Percentiles rank a stretch among this genome's conserved stretches.
Evolutionary conservation across 2,888 invertebrate species (phyloP).

Genomic region (Dione juno): DNA sequence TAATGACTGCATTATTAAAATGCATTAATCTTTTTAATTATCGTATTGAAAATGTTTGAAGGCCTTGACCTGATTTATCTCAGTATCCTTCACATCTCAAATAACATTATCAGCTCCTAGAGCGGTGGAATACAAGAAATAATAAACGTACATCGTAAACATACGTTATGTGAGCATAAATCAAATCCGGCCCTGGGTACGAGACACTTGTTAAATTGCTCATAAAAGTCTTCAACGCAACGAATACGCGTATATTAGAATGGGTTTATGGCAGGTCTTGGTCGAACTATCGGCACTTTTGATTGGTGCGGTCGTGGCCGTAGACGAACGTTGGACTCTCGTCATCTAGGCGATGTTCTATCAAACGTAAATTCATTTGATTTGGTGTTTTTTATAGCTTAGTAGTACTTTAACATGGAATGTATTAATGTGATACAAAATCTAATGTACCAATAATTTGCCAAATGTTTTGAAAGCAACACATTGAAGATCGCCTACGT

Average conservation of each 20-base stretch:
- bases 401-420: background rate
- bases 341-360: constrained; percentile 25
- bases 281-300: constrained; percentile 57
- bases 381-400: background rate
- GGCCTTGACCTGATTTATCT: constrained; percentile 43
- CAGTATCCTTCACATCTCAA: constrained; percentile 54
- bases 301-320: constrained; percentile 53
- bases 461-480: background rate
- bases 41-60: constrained; percentile 18
- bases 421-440: too few relatives aligned
- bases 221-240: constrained; percentile 76
- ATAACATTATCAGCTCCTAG: constrained; percentile 72
- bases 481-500: background rate
- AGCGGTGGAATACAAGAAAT: constrained; percentile 71
- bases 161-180: constrained; percentile 72
- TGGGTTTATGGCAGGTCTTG: constrained; percentile 63
- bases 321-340: constrained; percentile 33
- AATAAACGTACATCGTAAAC: constrained; percentile 74
- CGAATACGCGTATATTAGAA: constrained; percentile 72
- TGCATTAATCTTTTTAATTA: constrained; percentile 45
- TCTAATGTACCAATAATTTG: too few relatives aligned
- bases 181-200: constrained; percentile 67
- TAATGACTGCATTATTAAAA: constrained; percentile 30
- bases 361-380: constrained; percentile 17
- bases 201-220: constrained; percentile 78